A percentile compares a stretch with the other conserved stretches of the same genome.
Evolutionary conservation across 2,113 vertebrate species (phyloP).

Genomic region (Trachemys scripta): DNA sequence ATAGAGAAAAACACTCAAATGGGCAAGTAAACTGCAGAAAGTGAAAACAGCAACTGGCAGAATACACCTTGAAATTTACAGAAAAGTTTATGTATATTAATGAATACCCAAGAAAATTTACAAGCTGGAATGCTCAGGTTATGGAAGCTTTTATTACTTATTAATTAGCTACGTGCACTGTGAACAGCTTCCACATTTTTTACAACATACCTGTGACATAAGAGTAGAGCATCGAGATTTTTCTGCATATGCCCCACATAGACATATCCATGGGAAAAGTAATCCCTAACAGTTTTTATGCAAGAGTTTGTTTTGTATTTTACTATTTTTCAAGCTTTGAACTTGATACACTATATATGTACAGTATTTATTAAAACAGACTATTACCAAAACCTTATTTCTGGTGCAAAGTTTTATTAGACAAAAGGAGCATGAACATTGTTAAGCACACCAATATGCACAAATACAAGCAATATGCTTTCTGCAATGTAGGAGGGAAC

Average conservation of each 20-base stretch:
- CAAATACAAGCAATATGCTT: slow-evolving; percentile 1
- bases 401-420: slow-evolving; percentile 15
- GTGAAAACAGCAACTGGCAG: slow-evolving; percentile 39
- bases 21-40: neutral
- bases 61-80: slow-evolving; percentile 30
- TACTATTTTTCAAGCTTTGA: slow-evolving; percentile 25
- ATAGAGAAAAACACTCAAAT: neutral
- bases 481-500: slow-evolving; percentile 52
- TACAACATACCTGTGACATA: neutral
- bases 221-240: slow-evolving; percentile 52
- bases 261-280: slow-evolving; percentile 60
- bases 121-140: neutral
- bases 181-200: neutral
- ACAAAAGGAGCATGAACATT: neutral
- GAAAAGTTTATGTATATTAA: neutral
- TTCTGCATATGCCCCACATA: slow-evolving; percentile 69
- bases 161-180: neutral
- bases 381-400: neutral
- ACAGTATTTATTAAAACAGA: neutral
- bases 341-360: neutral
- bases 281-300: neutral
- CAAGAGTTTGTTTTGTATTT: neutral
- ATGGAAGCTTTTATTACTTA: neutral
- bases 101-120: neutral
- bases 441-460: neutral